Evolutionary conservation across 2,113 vertebrate genomes (phyloP).

Genomic region (Zapus hudsonius): DNA sequence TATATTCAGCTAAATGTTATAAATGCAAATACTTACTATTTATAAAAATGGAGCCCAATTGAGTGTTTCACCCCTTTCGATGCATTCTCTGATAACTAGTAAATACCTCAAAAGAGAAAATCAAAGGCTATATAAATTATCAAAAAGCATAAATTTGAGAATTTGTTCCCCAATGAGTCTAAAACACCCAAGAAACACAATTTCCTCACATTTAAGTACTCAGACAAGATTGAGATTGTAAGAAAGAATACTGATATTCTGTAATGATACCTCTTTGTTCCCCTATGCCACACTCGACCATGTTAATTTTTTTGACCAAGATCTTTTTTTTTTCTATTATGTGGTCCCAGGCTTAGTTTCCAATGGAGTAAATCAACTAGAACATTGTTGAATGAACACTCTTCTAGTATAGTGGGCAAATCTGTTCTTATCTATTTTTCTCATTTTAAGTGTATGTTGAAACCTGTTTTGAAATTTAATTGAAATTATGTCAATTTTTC

Average conservation of each 20-base stretch:
- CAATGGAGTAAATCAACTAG: not conserved
- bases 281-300: not conserved
- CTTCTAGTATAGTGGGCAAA: not conserved
- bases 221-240: not conserved
- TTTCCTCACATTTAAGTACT: not conserved
- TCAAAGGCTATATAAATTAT: not conserved
- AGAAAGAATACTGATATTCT: not conserved
- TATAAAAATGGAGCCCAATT: not conserved
- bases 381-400: not conserved
- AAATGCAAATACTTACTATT: not conserved
- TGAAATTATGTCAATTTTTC: not conserved
- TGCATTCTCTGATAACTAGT: not conserved
- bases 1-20: not conserved
- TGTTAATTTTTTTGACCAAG: not conserved
- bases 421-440: not conserved
- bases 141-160: not conserved
- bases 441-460: not conserved
- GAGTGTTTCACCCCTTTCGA: not conserved
- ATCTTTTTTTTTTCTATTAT: not conserved
- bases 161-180: not conserved
- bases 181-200: not conserved
- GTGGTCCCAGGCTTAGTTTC: not conserved
- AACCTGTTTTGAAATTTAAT: not conserved
- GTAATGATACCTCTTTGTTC: not conserved
- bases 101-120: slow-evolving; percentile 11